Evolutionary conservation across 2,797 vertebrate genomes (phyloP).

Genomic region (Danio aesculapii): DNA sequence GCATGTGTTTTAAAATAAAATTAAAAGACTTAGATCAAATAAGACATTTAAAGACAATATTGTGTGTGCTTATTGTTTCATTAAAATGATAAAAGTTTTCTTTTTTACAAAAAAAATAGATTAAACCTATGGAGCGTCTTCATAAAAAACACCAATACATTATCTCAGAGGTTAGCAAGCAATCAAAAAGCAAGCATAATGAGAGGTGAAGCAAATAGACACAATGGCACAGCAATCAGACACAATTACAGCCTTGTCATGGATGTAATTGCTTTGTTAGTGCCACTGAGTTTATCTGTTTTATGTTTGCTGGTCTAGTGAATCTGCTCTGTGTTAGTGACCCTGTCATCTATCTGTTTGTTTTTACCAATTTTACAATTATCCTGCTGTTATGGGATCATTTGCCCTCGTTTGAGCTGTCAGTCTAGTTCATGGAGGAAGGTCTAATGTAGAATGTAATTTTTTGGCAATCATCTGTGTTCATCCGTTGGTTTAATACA

Average conservation of each 20-base stretch:
- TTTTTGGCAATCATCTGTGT: background rate
- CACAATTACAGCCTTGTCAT: conserved; percentile 80
- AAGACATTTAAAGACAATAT: too few relatives aligned
- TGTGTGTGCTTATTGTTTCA: too few relatives aligned
- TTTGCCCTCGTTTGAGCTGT: conserved; percentile 10
- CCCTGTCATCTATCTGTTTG: conserved; percentile 54
- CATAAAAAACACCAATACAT: too few relatives aligned
- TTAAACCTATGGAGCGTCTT: conserved; percentile 65
- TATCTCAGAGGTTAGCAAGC: conserved; percentile 72
- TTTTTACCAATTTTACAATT: conserved; percentile 68
- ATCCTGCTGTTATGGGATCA: conserved; percentile 19
- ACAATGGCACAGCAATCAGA: conserved; percentile 74
- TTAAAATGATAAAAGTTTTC: too few relatives aligned
- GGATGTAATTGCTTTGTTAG: conserved; percentile 80
- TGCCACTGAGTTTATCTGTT: conserved; percentile 75
- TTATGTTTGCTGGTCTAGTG: conserved; percentile 68
- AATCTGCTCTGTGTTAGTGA: conserved; percentile 34
- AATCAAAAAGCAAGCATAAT: conserved; percentile 68
- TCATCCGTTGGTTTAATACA: background rate
- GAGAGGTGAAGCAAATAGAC: conserved; percentile 77
- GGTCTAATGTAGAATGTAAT: conserved; percentile 41
- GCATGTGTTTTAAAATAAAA: too few relatives aligned
- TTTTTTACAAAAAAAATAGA: conserved; percentile 11
- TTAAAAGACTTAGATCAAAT: too few relatives aligned
- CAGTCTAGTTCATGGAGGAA: conserved; percentile 32